A percentile compares a stretch with the other conserved stretches of the same genome.
Evolutionary conservation across 2,888 invertebrate genomes (phyloP).

Genomic region (Pteria penguin): DNA sequence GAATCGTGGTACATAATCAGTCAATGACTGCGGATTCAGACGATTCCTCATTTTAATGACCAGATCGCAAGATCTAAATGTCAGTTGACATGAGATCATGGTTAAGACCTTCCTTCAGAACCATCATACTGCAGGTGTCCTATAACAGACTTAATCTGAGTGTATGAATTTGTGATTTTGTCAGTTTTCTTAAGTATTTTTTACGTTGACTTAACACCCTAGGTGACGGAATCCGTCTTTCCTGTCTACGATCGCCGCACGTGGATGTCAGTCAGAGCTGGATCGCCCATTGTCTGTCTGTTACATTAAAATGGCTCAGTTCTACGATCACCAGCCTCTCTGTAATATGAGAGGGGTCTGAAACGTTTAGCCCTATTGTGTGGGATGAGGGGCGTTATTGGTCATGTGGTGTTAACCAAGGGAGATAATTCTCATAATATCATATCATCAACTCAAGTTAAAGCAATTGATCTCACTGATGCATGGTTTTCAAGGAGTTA

Average conservation of each 20-base stretch:
- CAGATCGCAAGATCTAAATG: neutral
- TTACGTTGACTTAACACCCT: conserved; percentile 9
- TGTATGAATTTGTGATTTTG: conserved; percentile 9
- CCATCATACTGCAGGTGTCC: neutral
- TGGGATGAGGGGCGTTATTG: neutral
- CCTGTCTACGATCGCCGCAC: conserved; percentile 24
- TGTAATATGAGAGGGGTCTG: neutral
- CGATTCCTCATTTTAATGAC: too few species aligned
- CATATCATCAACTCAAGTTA: neutral
- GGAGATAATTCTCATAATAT: neutral
- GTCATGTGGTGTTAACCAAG: neutral
- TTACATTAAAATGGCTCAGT: too few species aligned
- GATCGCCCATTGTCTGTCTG: neutral
- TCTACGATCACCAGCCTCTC: too few species aligned
- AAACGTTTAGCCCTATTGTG: neutral
- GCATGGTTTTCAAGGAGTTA: neutral
- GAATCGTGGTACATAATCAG: too few species aligned
- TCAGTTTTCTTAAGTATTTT: conserved; percentile 5
- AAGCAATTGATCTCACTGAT: neutral
- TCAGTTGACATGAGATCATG: neutral
- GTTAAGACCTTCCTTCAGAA: neutral
- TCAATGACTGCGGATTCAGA: too few species aligned
- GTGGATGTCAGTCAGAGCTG: conserved; percentile 23
- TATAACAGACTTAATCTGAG: neutral
- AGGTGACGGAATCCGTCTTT: conserved; percentile 15